phyloP scores from a whole-genome alignment of 1,140 invertebrate genomes.

The Zaprionus capensis region DNA sequence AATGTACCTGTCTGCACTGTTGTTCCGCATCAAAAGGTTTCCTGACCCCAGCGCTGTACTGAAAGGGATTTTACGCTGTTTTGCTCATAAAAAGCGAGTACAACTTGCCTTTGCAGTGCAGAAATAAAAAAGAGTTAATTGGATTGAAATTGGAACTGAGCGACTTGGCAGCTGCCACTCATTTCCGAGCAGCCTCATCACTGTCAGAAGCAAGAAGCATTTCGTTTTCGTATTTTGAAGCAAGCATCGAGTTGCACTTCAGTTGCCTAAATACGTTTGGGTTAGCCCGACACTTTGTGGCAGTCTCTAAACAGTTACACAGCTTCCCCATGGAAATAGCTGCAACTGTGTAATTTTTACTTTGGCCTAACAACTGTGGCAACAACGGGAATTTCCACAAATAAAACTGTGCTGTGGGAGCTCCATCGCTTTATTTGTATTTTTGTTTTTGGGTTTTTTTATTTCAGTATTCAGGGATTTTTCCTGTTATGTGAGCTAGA shows the following conservation, averaged over 20 bases:
- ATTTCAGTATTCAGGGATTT: slow-evolving; percentile 23
- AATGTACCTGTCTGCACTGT: neutral
- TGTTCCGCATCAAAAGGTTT: slow-evolving; percentile 18
- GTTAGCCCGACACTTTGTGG: neutral
- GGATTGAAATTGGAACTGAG: slow-evolving; percentile 35
- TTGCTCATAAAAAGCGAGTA: neutral
- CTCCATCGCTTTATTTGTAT: neutral
- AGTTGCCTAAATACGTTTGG: slow-evolving; percentile 18
- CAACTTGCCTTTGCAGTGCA: neutral
- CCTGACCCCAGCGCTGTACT: neutral
- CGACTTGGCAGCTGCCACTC: slow-evolving; percentile 33
- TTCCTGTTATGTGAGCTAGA: slow-evolving; percentile 1
- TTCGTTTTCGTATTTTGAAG: slow-evolving; percentile 21
- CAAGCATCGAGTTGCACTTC: neutral
- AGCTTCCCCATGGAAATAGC: neutral
- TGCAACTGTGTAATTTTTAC: slow-evolving; percentile 8
- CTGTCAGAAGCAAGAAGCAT: slow-evolving; percentile 14
- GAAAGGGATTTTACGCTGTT: slow-evolving; percentile 22
- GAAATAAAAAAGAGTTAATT: slow-evolving; percentile 28
- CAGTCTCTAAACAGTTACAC: slow-evolving; percentile 2
- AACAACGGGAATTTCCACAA: slow-evolving; percentile 37
- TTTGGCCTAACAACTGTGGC: neutral
- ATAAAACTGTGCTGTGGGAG: slow-evolving; percentile 1
- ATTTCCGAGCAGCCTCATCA: slow-evolving; percentile 26
- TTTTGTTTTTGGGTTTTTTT: neutral